phyloP scores from a whole-genome alignment of 2,888 invertebrate genomes.

The Drosophila rubida region DNA sequence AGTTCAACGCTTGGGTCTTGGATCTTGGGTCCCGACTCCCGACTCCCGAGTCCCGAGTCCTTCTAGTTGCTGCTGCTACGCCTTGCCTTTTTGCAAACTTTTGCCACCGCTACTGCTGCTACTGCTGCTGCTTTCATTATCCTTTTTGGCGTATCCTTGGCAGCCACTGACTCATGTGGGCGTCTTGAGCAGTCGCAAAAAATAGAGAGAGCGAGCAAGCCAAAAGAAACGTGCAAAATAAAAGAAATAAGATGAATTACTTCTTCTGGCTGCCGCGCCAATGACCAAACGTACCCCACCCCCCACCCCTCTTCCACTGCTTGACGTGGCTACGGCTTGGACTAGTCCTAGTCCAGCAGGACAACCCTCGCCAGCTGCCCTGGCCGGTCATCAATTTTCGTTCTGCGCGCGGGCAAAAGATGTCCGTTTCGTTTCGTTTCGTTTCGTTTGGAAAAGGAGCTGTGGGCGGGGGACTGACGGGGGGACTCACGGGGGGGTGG shows the following conservation, averaged over 20 bases:
- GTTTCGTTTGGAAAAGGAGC: slow-evolving; percentile 39
- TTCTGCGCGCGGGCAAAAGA: slow-evolving; percentile 58
- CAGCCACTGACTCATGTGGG: slow-evolving; percentile 76
- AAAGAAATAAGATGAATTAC: slow-evolving; percentile 78
- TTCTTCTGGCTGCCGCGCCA: slow-evolving; percentile 81
- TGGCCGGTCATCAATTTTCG: slow-evolving; percentile 78
- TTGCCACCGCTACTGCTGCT: slow-evolving; percentile 33
- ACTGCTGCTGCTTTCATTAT: slow-evolving; percentile 77
- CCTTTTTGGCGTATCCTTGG: slow-evolving; percentile 79
- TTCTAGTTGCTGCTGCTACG: slow-evolving; percentile 37
- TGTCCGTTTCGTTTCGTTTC: slow-evolving; percentile 51
- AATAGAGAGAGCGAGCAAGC: slow-evolving; percentile 25
- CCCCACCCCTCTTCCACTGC: background rate
- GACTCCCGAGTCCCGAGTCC: slow-evolving; percentile 29
- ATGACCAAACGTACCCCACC: slow-evolving; percentile 74
- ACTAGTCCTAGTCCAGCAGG: slow-evolving; percentile 31
- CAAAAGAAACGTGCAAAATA: slow-evolving; percentile 44
- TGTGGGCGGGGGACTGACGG: background rate
- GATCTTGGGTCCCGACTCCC: slow-evolving; percentile 43
- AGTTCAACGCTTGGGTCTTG: slow-evolving; percentile 77
- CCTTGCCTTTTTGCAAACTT: slow-evolving; percentile 62
- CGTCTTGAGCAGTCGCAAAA: slow-evolving; percentile 65
- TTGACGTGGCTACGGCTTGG: slow-evolving; percentile 1
- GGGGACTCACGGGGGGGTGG: too few species aligned
- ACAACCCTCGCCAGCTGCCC: slow-evolving; percentile 54